These are phyloP conservation scores for Dufourea novaeangliae DNA, from an alignment of 1,140 invertebrate species.

Conservation along the genomic window DNA sequence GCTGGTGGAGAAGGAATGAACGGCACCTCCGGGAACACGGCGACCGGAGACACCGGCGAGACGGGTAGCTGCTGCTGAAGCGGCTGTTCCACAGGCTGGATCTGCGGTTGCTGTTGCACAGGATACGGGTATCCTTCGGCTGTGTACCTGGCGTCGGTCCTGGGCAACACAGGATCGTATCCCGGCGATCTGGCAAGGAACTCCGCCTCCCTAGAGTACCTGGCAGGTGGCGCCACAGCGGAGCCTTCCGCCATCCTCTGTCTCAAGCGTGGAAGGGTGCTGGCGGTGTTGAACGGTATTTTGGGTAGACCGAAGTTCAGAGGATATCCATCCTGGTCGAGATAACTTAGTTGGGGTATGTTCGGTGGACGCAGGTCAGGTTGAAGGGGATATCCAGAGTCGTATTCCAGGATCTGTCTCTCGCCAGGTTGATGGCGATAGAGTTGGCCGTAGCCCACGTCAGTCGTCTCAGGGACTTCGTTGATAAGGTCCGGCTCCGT, in stretches of 20 bases:
- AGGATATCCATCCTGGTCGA: slow-evolving; percentile 89
- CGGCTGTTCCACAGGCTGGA: slow-evolving; percentile 70
- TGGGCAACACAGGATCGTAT: slow-evolving; percentile 70
- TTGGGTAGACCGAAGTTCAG: slow-evolving; percentile 90
- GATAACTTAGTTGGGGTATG: slow-evolving; percentile 72
- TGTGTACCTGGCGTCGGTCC: slow-evolving; percentile 87
- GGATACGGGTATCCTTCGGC: slow-evolving; percentile 88
- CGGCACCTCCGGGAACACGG: slow-evolving; percentile 82
- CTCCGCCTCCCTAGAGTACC: slow-evolving; percentile 86
- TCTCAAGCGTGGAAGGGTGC: slow-evolving; percentile 81
- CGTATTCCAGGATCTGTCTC: slow-evolving; percentile 68
- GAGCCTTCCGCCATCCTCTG: slow-evolving; percentile 77
- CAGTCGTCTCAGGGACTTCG: slow-evolving; percentile 72
- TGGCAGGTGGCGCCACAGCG: slow-evolving; percentile 83
- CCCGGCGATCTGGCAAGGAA: slow-evolving; percentile 83
- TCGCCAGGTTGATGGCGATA: slow-evolving; percentile 59
- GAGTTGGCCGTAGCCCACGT: slow-evolving; percentile 64
- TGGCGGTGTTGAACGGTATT: slow-evolving; percentile 82
- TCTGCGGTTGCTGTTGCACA: slow-evolving; percentile 72
- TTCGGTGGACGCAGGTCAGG: slow-evolving; percentile 62
- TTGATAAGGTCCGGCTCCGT: slow-evolving; percentile 79
- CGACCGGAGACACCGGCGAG: slow-evolving; percentile 71
- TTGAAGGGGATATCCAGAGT: slow-evolving; percentile 71
- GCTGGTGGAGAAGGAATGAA: slow-evolving; percentile 87
- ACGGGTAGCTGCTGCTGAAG: slow-evolving; percentile 72